Percentiles rank a stretch among this genome's conserved stretches.
Evolutionary conservation across 2,797 vertebrate species (phyloP).

Genomic region (Coregonus suidteri): DNA sequence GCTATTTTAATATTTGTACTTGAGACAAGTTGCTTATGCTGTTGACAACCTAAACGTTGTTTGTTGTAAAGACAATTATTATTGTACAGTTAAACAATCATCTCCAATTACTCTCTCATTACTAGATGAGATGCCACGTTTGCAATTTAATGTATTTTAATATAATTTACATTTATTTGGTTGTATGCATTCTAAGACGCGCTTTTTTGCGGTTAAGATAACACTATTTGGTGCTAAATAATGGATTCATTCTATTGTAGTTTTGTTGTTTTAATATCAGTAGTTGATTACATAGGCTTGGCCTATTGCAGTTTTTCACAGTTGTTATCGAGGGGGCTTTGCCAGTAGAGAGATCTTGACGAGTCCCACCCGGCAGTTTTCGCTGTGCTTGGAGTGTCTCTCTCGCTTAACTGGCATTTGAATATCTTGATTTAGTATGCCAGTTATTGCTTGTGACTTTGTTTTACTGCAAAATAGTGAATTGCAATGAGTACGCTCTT

Average conservation of each 20-base stretch:
- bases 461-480: slow-evolving; percentile 53
- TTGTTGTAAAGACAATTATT: slow-evolving; percentile 1
- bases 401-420: slow-evolving; percentile 40
- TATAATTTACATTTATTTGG: neutral
- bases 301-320: slow-evolving; percentile 5
- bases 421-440: slow-evolving; percentile 43
- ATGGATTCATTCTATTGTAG: neutral
- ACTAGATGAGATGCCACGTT: neutral
- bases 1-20: slow-evolving; percentile 1
- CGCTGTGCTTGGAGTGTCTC: slow-evolving; percentile 52
- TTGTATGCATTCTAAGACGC: neutral
- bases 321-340: slow-evolving; percentile 3
- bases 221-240: neutral
- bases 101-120: neutral
- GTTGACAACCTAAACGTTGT: slow-evolving; percentile 6
- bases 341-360: slow-evolving; percentile 31
- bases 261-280: slow-evolving; percentile 1
- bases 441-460: slow-evolving; percentile 43
- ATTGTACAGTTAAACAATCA: neutral
- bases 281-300: slow-evolving; percentile 7
- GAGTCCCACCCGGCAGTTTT: slow-evolving; percentile 46
- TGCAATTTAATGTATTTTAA: slow-evolving; percentile 1
- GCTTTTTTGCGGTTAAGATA: neutral
- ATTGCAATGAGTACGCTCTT: slow-evolving; percentile 21
- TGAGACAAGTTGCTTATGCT: neutral